Conservation (phyloP, 2,797 vertebrate genomes). For the Urosaurus nigricauda region DNA sequence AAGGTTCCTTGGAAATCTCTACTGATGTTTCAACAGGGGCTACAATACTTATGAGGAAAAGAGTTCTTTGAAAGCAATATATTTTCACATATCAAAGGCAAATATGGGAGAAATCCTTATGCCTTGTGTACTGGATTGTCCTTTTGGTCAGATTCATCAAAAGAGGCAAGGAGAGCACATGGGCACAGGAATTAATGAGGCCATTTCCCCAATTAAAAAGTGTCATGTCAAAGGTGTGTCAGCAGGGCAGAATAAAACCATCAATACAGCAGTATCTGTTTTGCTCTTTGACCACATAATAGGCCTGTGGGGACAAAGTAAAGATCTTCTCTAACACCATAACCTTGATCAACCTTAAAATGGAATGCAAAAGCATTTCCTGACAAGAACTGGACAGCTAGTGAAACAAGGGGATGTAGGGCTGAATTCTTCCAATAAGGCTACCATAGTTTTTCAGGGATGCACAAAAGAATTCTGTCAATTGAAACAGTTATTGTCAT, state of each 20-base stretch:
- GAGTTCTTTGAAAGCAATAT: not conserved
- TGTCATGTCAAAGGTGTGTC: not conserved
- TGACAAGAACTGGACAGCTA: not conserved
- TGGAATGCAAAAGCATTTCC: not conserved
- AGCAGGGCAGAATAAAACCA: not conserved
- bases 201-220: not conserved
- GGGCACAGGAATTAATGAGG: not conserved
- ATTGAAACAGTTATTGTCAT: too few relatives aligned
- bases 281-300: not conserved
- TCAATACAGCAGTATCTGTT: not conserved
- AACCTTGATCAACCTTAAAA: too few relatives aligned
- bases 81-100: not conserved
- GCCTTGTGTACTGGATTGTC: not conserved
- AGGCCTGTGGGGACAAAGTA: not conserved
- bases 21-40: not conserved
- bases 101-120: not conserved
- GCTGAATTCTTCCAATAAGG: not conserved
- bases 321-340: not conserved
- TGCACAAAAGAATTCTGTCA: not conserved
- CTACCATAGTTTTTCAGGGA: not conserved
- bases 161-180: not conserved
- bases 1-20: not conserved
- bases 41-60: not conserved
- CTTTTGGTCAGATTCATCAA: not conserved
- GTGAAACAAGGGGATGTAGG: not conserved